Evolutionary conservation across 1,140 invertebrate genomes (phyloP).

Genomic region (Panulirus ornatus): DNA sequence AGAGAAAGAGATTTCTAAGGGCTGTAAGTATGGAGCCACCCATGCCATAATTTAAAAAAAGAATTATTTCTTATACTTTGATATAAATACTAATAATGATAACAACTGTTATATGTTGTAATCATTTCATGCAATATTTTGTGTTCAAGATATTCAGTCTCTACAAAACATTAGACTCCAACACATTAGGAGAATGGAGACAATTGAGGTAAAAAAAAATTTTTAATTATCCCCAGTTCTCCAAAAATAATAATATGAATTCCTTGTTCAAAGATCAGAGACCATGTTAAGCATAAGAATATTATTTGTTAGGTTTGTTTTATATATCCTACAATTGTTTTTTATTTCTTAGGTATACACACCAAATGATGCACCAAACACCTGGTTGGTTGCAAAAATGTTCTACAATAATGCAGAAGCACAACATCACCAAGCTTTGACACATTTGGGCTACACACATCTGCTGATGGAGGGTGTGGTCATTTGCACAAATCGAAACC

Average conservation of each 20-base stretch:
- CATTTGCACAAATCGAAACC: slow-evolving; percentile 78
- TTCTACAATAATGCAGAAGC: slow-evolving; percentile 81
- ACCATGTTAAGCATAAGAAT: too few relatives aligned
- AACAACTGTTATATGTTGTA: too few relatives aligned
- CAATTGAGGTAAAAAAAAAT: not conserved
- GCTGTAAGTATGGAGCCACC: too few relatives aligned
- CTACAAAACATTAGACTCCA: too few relatives aligned
- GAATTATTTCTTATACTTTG: too few relatives aligned
- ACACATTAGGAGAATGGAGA: not conserved
- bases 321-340: slow-evolving; percentile 27
- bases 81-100: too few relatives aligned
- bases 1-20: too few relatives aligned
- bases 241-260: not conserved
- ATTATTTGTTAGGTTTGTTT: too few relatives aligned
- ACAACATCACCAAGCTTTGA: slow-evolving; percentile 79
- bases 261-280: too few relatives aligned
- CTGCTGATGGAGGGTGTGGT: slow-evolving; percentile 80
- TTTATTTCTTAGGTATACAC: slow-evolving; percentile 78
- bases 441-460: slow-evolving; percentile 80
- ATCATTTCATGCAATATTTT: too few relatives aligned
- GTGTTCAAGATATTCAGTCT: too few relatives aligned
- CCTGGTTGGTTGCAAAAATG: slow-evolving; percentile 81
- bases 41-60: too few relatives aligned
- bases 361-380: slow-evolving; percentile 78
- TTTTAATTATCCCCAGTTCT: not conserved